Base-by-base conservation (phyloP, 2,797 vertebrate genomes). In the Neosilurus hyrtlii region DNA sequence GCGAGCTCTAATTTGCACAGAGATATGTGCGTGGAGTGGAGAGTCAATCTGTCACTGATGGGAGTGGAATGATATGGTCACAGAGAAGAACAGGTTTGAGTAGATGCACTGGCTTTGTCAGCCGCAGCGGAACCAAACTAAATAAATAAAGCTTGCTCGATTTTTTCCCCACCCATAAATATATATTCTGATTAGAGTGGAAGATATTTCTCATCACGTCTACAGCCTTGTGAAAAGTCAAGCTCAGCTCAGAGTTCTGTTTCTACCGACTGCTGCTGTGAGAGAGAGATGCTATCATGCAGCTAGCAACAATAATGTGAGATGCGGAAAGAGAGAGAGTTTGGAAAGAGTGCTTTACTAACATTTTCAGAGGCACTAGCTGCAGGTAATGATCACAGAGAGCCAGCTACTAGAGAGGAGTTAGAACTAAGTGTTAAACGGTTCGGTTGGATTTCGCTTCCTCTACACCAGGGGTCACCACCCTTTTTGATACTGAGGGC, bases 381-480 rank as follows among this genome's bases (percentile, higher is more conserved):
- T 85, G 51, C 62, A 81, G 84, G 87, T 76, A 83, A 63, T 84
- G 82, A 85, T 82, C 83, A 82, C 80, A 84, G 37, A 66, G 49
- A 51, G 37, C 57, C 37, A 67, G 85, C 74, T 87, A 76, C 83
- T 79, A 67, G 81, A 71, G 67, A 86, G 83, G 85, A 62, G 84
- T 90, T 86, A 91, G 90, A 90, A 89, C 86, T 87, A 85, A 82
- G 86, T 81, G 84, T 87, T 91, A 87, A 91, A 91, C 74, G 82
- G 81, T 84, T 86, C 90, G 82, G 77, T 83, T 80, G 78, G 82
- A 86, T 86, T 54, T 54, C 63, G 57, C 80, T 83, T 66, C 85
- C 87, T 87, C 87, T 37, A n/a, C 63, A 59, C 63, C n/a, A n/a
- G n/a, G n/a, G n/a, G n/a, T n/a, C n/a, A n/a, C n/a, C n/a, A n/a